Evolutionary conservation across 2,113 vertebrate species (phyloP), one percentile per base, ranked within the genome.

Genomic region (Hydrolagus affinis): DNA sequence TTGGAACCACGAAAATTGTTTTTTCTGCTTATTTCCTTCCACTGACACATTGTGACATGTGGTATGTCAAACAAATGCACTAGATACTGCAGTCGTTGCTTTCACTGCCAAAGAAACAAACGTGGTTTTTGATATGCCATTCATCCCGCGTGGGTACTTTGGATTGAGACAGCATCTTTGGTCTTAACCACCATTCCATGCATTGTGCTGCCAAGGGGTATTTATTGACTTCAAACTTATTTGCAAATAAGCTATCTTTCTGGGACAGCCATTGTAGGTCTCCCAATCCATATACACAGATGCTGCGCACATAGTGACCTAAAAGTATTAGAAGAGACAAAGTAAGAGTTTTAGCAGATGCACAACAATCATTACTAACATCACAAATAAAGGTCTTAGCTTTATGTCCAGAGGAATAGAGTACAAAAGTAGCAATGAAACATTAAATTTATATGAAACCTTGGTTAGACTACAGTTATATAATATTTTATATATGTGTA

Each of bases 231-330:
- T 83, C 78, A 68, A 83, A 83, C 19, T 83, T 68, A 62, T 83
- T 83, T 11, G 78, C 78, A 83, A 83, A 83, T 83, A 83, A 83
- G 14, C 62, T 11, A 15, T 83, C 62, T 17, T 28, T 83, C 32
- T 83, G 78, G 10, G 28, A 25, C n/a, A 83, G 78, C 78, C 78
- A 83, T 10, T 83, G 60, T 25, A 83, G 23, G 28, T 83, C 78
- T 66, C 78, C 78, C 78, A 83, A 64, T 3, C 78, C 78, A 32
- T 68, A 83, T 28, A 83, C 78, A 66, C 78, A 83, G 25, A 83
- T 83, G 78, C 4, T 32, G 60, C 62, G 78, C 30, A 83, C 78
- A 17, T 83, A 83, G 17, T 83, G 78, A 83, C 78, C 78, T 83
- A 28, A 32, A 30, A 17, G 62, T 66, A 83, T 30, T 28, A 64